These are phyloP conservation scores for Idaea aversata DNA, from an alignment of 2,888 invertebrate genomes.

Conservation along the genomic window DNA sequence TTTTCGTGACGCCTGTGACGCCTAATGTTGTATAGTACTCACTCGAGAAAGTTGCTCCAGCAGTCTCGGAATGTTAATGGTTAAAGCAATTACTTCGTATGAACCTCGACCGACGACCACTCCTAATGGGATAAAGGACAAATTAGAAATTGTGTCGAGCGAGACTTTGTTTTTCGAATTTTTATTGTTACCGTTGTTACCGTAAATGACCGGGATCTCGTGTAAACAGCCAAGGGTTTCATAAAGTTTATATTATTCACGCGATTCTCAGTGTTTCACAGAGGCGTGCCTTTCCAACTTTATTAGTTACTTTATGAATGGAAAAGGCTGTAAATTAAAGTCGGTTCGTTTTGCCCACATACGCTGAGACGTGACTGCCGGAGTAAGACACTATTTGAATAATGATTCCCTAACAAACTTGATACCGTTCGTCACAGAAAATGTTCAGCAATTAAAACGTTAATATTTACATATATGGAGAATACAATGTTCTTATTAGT, in stretches of 20 bases:
- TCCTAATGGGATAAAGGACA: constrained; percentile 48
- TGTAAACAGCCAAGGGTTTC: constrained; percentile 21
- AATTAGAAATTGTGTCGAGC: constrained; percentile 38
- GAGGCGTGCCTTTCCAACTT: constrained; percentile 35
- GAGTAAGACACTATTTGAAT: constrained; percentile 49
- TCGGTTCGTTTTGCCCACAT: constrained; percentile 52
- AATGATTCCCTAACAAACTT: constrained; percentile 43
- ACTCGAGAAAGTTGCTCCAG: constrained; percentile 57
- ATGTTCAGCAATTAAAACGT: constrained; percentile 16
- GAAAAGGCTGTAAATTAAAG: constrained; percentile 39
- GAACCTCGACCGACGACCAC: constrained; percentile 44
- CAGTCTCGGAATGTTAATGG: constrained; percentile 63
- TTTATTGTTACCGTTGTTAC: constrained; percentile 18
- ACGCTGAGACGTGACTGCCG: constrained; percentile 56
- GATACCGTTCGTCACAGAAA: constrained; percentile 18
- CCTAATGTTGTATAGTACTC: constrained; percentile 41
- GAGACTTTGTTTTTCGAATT: constrained; percentile 27
- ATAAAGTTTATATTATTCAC: constrained; percentile 29
- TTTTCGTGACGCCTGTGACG: constrained; percentile 49
- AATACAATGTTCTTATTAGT: not conserved
- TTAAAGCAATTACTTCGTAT: constrained; percentile 55
- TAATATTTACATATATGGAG: not conserved
- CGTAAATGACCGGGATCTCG: constrained; percentile 19
- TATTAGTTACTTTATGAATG: constrained; percentile 54
- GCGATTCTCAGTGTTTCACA: constrained; percentile 35